These are phyloP conservation scores for Ochotona princeps DNA, from an alignment of 2,113 vertebrate genomes.

Conservation along the genomic window DNA sequence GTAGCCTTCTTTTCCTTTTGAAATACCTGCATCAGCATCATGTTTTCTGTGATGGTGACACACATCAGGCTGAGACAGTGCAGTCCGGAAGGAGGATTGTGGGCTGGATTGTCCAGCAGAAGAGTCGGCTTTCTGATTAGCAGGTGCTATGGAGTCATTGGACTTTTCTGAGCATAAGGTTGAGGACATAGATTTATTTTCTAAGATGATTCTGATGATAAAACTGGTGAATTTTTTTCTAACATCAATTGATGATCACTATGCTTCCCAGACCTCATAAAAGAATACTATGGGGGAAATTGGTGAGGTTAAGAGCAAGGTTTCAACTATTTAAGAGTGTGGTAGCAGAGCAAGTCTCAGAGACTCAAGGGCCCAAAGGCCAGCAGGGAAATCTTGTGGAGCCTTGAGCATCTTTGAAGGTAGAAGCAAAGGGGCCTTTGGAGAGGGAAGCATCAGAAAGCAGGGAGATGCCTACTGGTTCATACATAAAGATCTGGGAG, in stretches of 20 bases:
- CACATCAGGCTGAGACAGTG: background rate
- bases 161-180: slow-evolving; percentile 5
- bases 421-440: background rate
- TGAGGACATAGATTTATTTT: slow-evolving; percentile 25
- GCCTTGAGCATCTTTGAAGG: background rate
- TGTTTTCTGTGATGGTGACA: too few relatives aligned
- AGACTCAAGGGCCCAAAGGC: background rate
- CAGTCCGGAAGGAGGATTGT: background rate
- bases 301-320: background rate
- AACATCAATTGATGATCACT: slow-evolving; percentile 10
- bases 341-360: background rate
- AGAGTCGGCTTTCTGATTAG: slow-evolving; percentile 1
- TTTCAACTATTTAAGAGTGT: slow-evolving; percentile 17
- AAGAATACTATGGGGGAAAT: slow-evolving; percentile 13
- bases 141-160: background rate
- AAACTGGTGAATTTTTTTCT: background rate
- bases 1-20: too few relatives aligned
- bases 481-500: background rate
- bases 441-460: background rate
- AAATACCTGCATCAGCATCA: too few relatives aligned
- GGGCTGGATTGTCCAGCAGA: background rate
- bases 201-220: background rate
- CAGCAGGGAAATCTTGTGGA: background rate
- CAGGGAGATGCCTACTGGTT: background rate
- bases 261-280: background rate